phyloP scores from a whole-genome alignment of 2,888 invertebrate genomes.

The Drosophila mimica region DNA sequence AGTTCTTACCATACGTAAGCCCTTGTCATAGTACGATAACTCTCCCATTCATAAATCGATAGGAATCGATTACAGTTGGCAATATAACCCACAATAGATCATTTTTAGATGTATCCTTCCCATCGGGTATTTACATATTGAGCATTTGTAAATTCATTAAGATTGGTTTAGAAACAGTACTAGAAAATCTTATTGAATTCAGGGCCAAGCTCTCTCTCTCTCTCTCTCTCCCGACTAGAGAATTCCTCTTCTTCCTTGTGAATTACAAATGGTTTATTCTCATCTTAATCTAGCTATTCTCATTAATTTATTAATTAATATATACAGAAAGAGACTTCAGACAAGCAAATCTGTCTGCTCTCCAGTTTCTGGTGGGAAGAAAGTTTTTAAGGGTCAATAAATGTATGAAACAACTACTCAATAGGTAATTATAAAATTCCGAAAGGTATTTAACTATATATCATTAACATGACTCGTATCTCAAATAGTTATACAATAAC shows the following conservation, averaged over 20 bases:
- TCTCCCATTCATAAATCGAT: background rate
- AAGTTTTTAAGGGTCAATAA: background rate
- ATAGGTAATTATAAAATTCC: slow-evolving; percentile 2
- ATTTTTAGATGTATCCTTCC: background rate
- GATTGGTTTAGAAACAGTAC: background rate
- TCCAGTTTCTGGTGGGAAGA: background rate
- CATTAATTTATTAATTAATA: background rate
- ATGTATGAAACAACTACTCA: background rate
- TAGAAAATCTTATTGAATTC: background rate
- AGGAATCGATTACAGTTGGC: background rate
- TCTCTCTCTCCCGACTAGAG: background rate
- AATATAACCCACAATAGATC: background rate
- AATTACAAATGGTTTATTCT: background rate
- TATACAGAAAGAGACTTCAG: background rate
- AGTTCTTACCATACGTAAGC: background rate
- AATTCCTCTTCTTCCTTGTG: background rate
- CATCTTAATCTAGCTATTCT: background rate
- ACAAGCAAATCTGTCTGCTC: background rate
- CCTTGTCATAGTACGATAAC: background rate
- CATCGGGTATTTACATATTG: background rate
- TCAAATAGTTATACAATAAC: slow-evolving; percentile 16
- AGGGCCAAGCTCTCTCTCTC: background rate
- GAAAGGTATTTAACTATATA: slow-evolving; percentile 1
- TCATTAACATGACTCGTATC: slow-evolving; percentile 9
- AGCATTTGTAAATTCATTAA: background rate